Percentiles rank a stretch among this genome's conserved stretches.
These are phyloP conservation scores for Geococcyx californianus DNA, from an alignment of 2,113 vertebrate species.

Conservation along the genomic window DNA sequence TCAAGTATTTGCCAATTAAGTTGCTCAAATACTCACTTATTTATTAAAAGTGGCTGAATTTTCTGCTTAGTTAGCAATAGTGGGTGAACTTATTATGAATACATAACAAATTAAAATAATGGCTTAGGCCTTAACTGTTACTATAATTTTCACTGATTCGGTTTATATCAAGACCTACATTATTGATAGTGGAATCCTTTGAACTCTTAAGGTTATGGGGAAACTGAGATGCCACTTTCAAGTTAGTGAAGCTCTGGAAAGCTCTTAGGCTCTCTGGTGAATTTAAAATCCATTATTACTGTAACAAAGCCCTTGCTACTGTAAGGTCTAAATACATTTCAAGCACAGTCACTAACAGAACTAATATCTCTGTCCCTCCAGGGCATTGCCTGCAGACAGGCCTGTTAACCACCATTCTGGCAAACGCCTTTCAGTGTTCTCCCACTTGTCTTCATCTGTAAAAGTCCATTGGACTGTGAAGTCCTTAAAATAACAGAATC, in stretches of 20 bases:
- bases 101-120: neutral
- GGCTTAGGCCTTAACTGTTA: neutral
- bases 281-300: neutral
- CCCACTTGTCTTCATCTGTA: neutral
- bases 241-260: neutral
- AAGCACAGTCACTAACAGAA: neutral
- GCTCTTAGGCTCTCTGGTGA: neutral
- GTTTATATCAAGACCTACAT: neutral
- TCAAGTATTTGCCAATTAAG: constrained; percentile 34
- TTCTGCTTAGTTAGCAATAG: constrained; percentile 33
- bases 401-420: neutral
- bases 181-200: neutral
- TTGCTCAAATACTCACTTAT: constrained; percentile 9
- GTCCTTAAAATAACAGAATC: too few relatives aligned
- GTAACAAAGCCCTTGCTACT: neutral
- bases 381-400: neutral
- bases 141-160: neutral
- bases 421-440: neutral
- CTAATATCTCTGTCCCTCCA: neutral
- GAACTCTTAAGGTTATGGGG: neutral
- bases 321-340: neutral
- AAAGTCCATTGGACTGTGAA: neutral
- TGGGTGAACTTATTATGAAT: neutral
- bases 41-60: constrained; percentile 17
- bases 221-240: neutral